phyloP scores from a whole-genome alignment of 1,140 invertebrate species.

The Drosophila bipectinata region DNA sequence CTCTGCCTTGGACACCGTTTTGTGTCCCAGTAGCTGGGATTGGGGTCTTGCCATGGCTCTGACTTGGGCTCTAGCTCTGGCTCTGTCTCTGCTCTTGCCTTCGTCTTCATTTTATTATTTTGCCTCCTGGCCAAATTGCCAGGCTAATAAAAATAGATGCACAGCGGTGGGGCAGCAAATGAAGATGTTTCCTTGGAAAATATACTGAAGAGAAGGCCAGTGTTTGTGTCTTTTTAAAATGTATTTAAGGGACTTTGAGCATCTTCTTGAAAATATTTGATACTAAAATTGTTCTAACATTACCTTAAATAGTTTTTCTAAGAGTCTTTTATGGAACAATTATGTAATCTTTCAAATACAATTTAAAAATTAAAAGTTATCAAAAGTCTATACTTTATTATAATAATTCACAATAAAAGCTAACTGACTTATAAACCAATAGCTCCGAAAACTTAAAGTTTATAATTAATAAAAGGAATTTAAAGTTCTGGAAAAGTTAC shows the following conservation, averaged over 20 bases:
- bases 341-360: no score
- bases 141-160: constrained; percentile 49
- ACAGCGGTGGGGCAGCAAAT: constrained; percentile 19
- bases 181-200: constrained; percentile 39
- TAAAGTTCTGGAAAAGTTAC: no score
- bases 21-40: constrained; percentile 31
- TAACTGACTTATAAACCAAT: no score
- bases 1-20: constrained; percentile 37
- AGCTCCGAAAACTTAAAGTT: no score
- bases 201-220: constrained; percentile 1
- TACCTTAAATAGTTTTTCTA: no score
- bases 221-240: background rate
- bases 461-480: no score
- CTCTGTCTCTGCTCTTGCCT: constrained; percentile 3
- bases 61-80: background rate
- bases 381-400: no score
- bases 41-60: constrained; percentile 20
- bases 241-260: background rate
- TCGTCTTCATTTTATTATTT: constrained; percentile 37
- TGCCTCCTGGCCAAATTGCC: constrained; percentile 50
- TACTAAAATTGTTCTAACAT: background rate
- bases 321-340: no score
- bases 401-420: no score
- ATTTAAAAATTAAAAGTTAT: no score
- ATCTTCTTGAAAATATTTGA: background rate